Percentiles rank a stretch among this genome's conserved stretches.
phyloP scores from a whole-genome alignment of 1,140 invertebrate genomes.

The Drosophila mauritiana region DNA sequence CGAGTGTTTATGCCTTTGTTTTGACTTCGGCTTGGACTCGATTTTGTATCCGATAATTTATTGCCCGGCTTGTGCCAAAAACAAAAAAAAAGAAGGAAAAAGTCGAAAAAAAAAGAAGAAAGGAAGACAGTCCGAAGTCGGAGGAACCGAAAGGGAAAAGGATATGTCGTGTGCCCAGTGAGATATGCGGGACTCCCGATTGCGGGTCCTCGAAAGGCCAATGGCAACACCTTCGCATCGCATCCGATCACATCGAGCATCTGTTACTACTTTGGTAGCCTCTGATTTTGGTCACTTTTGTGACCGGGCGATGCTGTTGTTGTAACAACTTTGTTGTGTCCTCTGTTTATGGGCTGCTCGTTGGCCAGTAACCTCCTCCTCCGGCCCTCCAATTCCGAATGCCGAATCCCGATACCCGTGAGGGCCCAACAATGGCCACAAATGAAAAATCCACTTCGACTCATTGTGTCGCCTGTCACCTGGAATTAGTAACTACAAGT shows the following conservation, averaged over 20 bases:
- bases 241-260: slow-evolving; percentile 20
- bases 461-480: slow-evolving; percentile 76
- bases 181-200: slow-evolving; percentile 54
- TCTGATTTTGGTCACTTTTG: slow-evolving; percentile 71
- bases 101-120: not conserved
- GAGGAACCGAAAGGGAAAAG: slow-evolving; percentile 34
- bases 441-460: slow-evolving; percentile 75
- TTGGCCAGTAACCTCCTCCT: not conserved
- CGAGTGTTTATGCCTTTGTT: slow-evolving; percentile 70
- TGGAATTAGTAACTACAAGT: slow-evolving; percentile 82
- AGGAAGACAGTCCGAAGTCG: slow-evolving; percentile 6
- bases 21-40: slow-evolving; percentile 46
- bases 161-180: slow-evolving; percentile 56
- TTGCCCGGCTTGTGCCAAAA: slow-evolving; percentile 73
- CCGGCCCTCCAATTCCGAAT: not conserved
- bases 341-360: slow-evolving; percentile 40
- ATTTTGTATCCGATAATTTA: slow-evolving; percentile 74
- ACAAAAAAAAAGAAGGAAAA: slow-evolving; percentile 5
- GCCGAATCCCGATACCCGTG: slow-evolving; percentile 5
- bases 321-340: slow-evolving; percentile 71
- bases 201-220: slow-evolving; percentile 44
- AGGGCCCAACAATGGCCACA: slow-evolving; percentile 62
- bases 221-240: slow-evolving; percentile 57
- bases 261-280: slow-evolving; percentile 68
- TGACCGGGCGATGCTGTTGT: slow-evolving; percentile 38